These are phyloP conservation scores for Amblyopsis rosae DNA, from an alignment of 2,113 vertebrate species.

Conservation along the genomic window DNA sequence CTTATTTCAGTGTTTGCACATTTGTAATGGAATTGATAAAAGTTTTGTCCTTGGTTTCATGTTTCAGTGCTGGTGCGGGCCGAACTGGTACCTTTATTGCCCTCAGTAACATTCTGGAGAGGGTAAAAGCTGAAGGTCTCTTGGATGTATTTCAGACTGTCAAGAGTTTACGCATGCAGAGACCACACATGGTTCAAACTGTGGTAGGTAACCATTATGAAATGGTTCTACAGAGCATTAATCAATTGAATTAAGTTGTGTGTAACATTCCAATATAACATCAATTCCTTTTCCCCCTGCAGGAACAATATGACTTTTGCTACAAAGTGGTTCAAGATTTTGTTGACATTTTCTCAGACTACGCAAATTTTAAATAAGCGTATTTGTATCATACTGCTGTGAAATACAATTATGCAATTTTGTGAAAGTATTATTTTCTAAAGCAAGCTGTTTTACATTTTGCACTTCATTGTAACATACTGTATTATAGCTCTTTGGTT, in stretches of 20 bases:
- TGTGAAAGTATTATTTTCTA: slow-evolving; percentile 68
- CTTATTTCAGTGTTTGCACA: neutral
- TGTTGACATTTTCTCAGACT: slow-evolving; percentile 99
- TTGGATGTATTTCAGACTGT: slow-evolving; percentile 97
- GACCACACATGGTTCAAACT: slow-evolving; percentile 99
- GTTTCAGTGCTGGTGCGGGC: slow-evolving; percentile 89
- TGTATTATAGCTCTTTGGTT: slow-evolving; percentile 41
- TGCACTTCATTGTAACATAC: slow-evolving; percentile 60
- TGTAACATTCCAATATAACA: neutral
- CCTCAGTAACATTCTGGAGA: slow-evolving; percentile 95
- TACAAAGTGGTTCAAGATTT: slow-evolving; percentile 99
- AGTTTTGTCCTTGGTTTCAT: slow-evolving; percentile 21
- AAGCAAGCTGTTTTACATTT: slow-evolving; percentile 64
- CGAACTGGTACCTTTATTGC: slow-evolving; percentile 96
- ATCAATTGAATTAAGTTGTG: neutral
- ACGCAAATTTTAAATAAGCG: slow-evolving; percentile 97
- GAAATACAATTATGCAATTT: slow-evolving; percentile 55
- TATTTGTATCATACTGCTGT: slow-evolving; percentile 69
- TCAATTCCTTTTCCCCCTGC: slow-evolving; percentile 48
- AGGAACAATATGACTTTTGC: slow-evolving; percentile 99
- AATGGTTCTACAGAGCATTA: neutral
- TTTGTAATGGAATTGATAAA: slow-evolving; percentile 13
- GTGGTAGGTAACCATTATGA: slow-evolving; percentile 78
- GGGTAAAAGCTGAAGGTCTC: slow-evolving; percentile 96
- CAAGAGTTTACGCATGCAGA: slow-evolving; percentile 96